Percentiles rank a stretch among this genome's conserved stretches.
These are phyloP conservation scores for Helicolenus hilgendorfi DNA, from an alignment of 2,797 vertebrate genomes.

Conservation along the genomic window DNA sequence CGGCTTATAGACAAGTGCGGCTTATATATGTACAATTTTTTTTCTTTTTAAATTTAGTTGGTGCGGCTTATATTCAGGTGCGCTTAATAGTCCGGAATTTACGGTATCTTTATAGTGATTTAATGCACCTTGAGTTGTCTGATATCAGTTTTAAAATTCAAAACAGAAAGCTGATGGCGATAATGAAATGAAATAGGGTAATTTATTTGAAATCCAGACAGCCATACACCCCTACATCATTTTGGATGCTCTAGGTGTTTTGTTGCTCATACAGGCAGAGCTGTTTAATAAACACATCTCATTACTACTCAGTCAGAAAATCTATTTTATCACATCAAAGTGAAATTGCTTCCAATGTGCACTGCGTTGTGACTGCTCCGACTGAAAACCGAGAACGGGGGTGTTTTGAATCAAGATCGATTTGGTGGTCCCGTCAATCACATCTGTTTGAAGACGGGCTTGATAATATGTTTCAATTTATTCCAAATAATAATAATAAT, in stretches of 20 bases:
- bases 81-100: too few relatives aligned
- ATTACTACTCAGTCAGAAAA: constrained; percentile 42
- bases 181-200: constrained; percentile 3
- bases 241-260: background rate
- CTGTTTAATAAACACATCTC: constrained; percentile 10
- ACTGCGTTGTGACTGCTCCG: constrained; percentile 2
- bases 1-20: too few relatives aligned
- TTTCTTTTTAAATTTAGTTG: too few relatives aligned
- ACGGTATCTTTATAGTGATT: background rate
- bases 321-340: constrained; percentile 31
- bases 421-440: constrained; percentile 7
- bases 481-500: constrained; percentile 18
- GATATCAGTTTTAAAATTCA: background rate
- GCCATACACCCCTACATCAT: background rate
- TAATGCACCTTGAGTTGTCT: background rate
- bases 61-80: too few relatives aligned
- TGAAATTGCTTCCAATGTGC: constrained; percentile 29
- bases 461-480: constrained; percentile 9
- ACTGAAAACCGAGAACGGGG: constrained; percentile 2
- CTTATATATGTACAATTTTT: too few relatives aligned
- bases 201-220: constrained; percentile 2
- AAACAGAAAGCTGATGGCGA: background rate
- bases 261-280: background rate
- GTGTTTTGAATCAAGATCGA: constrained; percentile 14
- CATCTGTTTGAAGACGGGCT: background rate